Evolutionary conservation across 1,140 invertebrate genomes (phyloP).

Genomic region (Drosophila rufa): DNA sequence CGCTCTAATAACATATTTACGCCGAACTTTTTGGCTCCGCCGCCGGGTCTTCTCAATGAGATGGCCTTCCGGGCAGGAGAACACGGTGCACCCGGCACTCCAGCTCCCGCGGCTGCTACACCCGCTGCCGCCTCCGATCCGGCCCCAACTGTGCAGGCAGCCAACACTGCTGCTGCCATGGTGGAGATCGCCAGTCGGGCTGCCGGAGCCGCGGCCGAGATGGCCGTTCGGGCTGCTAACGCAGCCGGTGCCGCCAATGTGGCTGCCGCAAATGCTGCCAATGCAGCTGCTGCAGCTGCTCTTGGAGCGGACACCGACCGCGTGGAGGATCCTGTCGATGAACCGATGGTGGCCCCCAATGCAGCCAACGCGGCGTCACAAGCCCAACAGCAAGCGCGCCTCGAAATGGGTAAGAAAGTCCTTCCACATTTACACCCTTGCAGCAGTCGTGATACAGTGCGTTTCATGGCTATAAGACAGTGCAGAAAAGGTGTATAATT

Average conservation of each 20-base stretch:
- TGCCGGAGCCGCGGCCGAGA: constrained; percentile 25
- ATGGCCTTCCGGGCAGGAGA: constrained; percentile 3
- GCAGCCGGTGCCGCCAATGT: constrained; percentile 55
- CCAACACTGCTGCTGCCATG: constrained; percentile 9
- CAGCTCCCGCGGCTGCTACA: neutral
- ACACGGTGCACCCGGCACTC: neutral
- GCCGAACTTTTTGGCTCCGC: constrained; percentile 48
- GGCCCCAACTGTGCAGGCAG: constrained; percentile 7
- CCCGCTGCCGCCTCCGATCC: neutral
- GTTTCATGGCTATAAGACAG: neutral
- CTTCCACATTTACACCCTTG: no score
- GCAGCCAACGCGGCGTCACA: neutral
- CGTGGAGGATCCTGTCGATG: constrained; percentile 75
- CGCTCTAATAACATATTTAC: constrained; percentile 82
- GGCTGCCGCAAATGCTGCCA: constrained; percentile 29
- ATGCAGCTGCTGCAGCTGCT: constrained; percentile 61
- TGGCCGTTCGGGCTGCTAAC: constrained; percentile 23
- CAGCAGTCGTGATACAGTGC: neutral
- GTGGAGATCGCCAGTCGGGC: constrained; percentile 21
- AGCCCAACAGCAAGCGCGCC: constrained; percentile 19
- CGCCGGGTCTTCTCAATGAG: constrained; percentile 21
- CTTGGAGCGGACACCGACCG: constrained; percentile 55
- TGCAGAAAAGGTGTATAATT: no score
- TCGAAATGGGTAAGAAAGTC: constrained; percentile 49
- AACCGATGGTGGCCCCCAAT: constrained; percentile 63